Evolutionary conservation across 1,140 invertebrate species (phyloP), one percentile per base, ranked within the genome.

Genomic region (Lepidurus apus): DNA sequence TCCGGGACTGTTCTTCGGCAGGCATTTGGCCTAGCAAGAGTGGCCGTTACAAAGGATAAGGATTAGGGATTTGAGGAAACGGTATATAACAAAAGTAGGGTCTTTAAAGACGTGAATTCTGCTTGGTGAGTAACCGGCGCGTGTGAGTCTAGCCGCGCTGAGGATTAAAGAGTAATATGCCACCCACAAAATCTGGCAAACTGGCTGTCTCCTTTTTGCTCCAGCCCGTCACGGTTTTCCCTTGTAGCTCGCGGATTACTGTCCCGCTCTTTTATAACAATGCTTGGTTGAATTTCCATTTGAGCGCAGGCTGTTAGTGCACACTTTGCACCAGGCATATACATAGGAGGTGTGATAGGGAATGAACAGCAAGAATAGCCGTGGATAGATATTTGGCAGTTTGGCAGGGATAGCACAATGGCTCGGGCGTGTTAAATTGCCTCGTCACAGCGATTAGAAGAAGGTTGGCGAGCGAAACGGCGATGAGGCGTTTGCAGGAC

Each of bases 361-460:
- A 65, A 65, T 65, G 53, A 65, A 21, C 53, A 65, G 21, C 53
- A 21, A 65, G 53, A 65, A 65, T 65, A 65, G 53, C 21, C 53
- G 53, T 65, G 13, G 21, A 65, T 21, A 65, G 53, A 65, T 21
- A 65, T 65, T 65, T 65, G 53, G 53, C 53, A 65, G 53, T 65
- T 34, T 65, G 53, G 53, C 53, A 65, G 53, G 47, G 13, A 65
- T 65, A 21, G 53, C 53, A 65, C 21, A 17, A 65, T n/a, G 53
- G 53, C 21, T 65, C 53, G 13, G 53, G 53, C 53, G 53, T 65
- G 53, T 65, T 65, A 65, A 65, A 65, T 65, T 65, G 53, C 53
- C 53, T 65, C 53, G 53, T 65, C 53, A 65, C 53, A 65, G 53
- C 53, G 53, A 65, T 65, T 65, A 65, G 53, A 65, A 65, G 53